Base-by-base conservation (phyloP, 2,888 invertebrate species). In the Cerceris ruficornis region DNA sequence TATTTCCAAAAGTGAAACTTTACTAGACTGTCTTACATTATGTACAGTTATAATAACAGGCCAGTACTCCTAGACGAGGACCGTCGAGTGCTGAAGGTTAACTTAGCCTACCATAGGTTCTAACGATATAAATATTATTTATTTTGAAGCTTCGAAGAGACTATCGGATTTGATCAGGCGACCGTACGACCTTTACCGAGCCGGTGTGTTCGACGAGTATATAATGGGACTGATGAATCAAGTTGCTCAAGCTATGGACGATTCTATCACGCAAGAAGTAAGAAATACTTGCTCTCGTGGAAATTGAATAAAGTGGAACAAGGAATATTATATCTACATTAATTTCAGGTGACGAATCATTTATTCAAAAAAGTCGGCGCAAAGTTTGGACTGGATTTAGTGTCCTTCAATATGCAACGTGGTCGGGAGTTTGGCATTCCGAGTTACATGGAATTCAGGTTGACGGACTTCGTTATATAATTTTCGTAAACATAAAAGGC, bases 181-280 rank as follows among this genome's bases (percentile, higher is more conserved):
- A 88, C 98, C 98, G 0, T 98, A 96, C 91, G 98, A 98, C 92
- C 93, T 98, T 82, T 98, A 98, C 93, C 94, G 98, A 89, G 97
- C 98, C 15, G 98, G 98, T 69, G 96, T 98, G 5, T 93, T 98
- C 43, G 98, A 98, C 90, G 97, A 98, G 93, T 98, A 98, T 91
- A 95, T 98, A 49, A 97, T 98, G 96, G 98, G 98, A 50, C 93
- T 98, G 81, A 96, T 97, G 96, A 98, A 98, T 92, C 98, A 98
- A 93, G 97, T 98, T 28, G 97, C 98, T 1, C 98, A 98, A 92
- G 97, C 98, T 89, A 98, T 98, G 97, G 98, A 98, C 91, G 98
- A 98, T 91, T 98, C 97, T 0, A 97, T 98, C 83, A 98, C 98
- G 0, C 93, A 94, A 89, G 94, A 94, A 90, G 94, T 94, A 86